These are phyloP conservation scores for Etheostoma cragini DNA, from an alignment of 2,113 vertebrate genomes.

Conservation along the genomic window DNA sequence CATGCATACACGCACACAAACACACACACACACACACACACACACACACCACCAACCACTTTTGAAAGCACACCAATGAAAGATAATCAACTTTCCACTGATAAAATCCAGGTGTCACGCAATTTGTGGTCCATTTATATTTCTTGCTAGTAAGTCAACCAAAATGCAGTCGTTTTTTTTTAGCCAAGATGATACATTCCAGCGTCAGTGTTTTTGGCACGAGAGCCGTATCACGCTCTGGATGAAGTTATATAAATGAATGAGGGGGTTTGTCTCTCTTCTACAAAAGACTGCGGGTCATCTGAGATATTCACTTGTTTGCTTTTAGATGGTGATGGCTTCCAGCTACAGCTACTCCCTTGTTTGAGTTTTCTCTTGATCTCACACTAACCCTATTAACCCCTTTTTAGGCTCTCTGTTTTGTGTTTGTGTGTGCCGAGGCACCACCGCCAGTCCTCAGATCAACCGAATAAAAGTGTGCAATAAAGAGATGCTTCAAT, in stretches of 20 bases:
- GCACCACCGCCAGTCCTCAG: not conserved
- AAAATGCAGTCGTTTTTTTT: not conserved
- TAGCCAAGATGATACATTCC: slow-evolving; percentile 32
- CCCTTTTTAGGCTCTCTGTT: slow-evolving; percentile 14
- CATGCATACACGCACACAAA: not conserved
- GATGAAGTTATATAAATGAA: slow-evolving; percentile 49
- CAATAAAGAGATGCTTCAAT: not conserved
- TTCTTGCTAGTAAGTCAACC: not conserved
- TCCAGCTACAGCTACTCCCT: slow-evolving; percentile 41
- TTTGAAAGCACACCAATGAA: slow-evolving; percentile 4
- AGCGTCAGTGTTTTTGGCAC: slow-evolving; percentile 22
- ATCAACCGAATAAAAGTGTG: not conserved
- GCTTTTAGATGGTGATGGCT: slow-evolving; percentile 35
- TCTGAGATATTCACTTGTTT: slow-evolving; percentile 43
- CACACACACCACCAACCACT: not conserved
- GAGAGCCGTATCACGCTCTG: slow-evolving; percentile 28
- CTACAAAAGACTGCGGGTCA: slow-evolving; percentile 37
- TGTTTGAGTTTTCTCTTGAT: slow-evolving; percentile 17
- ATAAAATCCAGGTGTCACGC: slow-evolving; percentile 57
- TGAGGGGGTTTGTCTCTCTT: slow-evolving; percentile 39
- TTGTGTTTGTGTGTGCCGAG: slow-evolving; percentile 30
- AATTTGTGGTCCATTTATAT: slow-evolving; percentile 30
- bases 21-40: not conserved
- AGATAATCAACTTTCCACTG: slow-evolving; percentile 55
- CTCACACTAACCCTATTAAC: slow-evolving; percentile 57